A percentile compares a stretch with the other conserved stretches of the same genome.
phyloP scores from a whole-genome alignment of 2,888 invertebrate genomes.

The Campopleginae sp. region DNA sequence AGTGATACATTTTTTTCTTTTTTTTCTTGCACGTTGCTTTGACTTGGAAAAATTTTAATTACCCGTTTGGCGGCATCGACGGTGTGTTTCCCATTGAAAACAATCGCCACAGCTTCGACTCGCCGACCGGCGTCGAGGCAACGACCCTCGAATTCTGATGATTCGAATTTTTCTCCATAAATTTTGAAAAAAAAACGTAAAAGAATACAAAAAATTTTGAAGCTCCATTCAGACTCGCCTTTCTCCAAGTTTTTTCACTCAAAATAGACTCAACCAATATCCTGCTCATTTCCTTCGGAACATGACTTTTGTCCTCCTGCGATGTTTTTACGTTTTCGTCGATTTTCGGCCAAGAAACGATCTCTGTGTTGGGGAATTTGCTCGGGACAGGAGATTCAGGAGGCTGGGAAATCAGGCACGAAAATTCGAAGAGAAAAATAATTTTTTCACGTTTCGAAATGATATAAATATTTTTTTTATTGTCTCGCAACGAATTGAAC shows the following conservation, averaged over 20 bases:
- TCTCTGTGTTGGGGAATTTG: neutral
- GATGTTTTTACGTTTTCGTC: neutral
- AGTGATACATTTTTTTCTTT: neutral
- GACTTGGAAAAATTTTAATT: neutral
- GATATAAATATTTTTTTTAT: conserved; percentile 27
- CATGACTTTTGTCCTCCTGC: neutral
- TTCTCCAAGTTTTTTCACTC: conserved; percentile 19
- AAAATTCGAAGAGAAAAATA: neutral
- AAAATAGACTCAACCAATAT: neutral
- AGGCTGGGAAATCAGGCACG: conserved; percentile 2
- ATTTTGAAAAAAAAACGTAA: neutral
- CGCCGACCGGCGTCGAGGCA: neutral
- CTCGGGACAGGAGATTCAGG: neutral
- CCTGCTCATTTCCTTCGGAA: neutral
- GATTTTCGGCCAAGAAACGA: neutral
- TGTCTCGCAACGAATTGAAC: neutral
- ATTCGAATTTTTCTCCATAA: neutral
- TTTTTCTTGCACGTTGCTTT: neutral
- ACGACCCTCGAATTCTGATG: conserved; percentile 30
- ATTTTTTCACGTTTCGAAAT: neutral
- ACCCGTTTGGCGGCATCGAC: neutral
- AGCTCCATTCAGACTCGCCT: conserved; percentile 20
- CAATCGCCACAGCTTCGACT: neutral
- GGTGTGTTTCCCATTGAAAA: neutral
- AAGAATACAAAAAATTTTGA: neutral